Evolutionary conservation across 2,113 vertebrate species (phyloP).

Genomic region (Scolopax mira): DNA sequence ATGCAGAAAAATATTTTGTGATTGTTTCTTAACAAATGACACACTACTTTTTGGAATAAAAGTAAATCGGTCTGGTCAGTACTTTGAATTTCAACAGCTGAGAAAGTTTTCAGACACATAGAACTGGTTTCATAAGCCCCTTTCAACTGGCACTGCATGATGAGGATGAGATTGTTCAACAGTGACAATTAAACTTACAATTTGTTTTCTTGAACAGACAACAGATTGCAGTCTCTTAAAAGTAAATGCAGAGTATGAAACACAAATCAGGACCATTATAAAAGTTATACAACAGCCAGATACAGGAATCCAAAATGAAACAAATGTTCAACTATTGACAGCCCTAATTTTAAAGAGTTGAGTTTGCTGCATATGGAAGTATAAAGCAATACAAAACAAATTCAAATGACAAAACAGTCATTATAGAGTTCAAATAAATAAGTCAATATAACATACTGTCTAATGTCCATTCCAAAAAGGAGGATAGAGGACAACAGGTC

Average conservation of each 20-base stretch:
- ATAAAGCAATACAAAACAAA: neutral
- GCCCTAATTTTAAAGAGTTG: neutral
- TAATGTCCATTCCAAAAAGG: neutral
- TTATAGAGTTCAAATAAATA: neutral
- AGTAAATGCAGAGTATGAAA: neutral
- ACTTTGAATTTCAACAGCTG: neutral
- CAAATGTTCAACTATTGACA: neutral
- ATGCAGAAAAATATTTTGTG: neutral
- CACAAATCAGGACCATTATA: neutral
- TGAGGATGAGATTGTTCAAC: neutral
- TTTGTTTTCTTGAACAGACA: neutral
- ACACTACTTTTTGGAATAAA: neutral
- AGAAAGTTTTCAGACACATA: neutral
- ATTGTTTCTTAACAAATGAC: neutral
- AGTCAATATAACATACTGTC: neutral
- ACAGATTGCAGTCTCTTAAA: neutral
- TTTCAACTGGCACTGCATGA: neutral
- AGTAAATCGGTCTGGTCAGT: neutral
- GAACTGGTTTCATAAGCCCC: neutral
- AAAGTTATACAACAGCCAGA: neutral
- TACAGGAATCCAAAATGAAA: neutral
- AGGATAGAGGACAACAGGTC: too few relatives aligned
- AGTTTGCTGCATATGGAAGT: neutral
- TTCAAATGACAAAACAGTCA: neutral
- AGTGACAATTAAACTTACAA: neutral